Base-by-base conservation (phyloP, 2,113 vertebrate species). In the Fulmarus glacialis region DNA sequence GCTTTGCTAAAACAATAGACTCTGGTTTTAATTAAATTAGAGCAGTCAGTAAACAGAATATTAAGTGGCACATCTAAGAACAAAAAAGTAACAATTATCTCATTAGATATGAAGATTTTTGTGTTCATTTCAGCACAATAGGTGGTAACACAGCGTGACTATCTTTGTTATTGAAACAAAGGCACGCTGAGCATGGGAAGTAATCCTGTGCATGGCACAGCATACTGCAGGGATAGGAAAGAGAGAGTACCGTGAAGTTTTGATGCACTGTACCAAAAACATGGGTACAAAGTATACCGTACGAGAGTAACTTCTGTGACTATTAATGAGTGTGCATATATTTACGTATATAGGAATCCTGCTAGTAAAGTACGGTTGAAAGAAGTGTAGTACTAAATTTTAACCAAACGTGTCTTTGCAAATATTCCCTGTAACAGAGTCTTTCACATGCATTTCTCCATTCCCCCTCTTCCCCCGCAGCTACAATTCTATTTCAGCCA, bases 371-470 rank as follows among this genome's bases (percentile, higher is more conserved):
- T 24, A 21, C 71, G 45, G 29, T 5, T 32, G 9, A n/a, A 63
- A 24, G 32, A 36, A 53, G 12, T 0, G 1, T 1, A 47, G 67
- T 5, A 50, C 18, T 55, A 15, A 23, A 53, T 63, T 48, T 32
- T 29, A 80, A 18, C 22, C 53, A 5, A 59, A 59, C 9, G 3
- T 1, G 0, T 2, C 27, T 82, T 53, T 83, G 38, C 9, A 74
- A 59, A 53, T 32, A 52, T 12, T 63, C 26, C 36, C 36, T 43
- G 14, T 6, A 59, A 73, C 10, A 15, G 22, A 20, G 22, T 8
- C 0, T 0, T 42, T 58, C 48, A 68, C 59, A 32, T 0, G 1
- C 2, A 0, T 18, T 27, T 60, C 24, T 53, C 67, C 16, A 4
- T 6, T 7, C 24, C n/a, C 18, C 6, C 24, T 82, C 59, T 58